A percentile compares a stretch with the other conserved stretches of the same genome.
Evolutionary conservation across 92 coral and sea anemone genomes (phyloP).

Genomic region (Montipora capitata): DNA sequence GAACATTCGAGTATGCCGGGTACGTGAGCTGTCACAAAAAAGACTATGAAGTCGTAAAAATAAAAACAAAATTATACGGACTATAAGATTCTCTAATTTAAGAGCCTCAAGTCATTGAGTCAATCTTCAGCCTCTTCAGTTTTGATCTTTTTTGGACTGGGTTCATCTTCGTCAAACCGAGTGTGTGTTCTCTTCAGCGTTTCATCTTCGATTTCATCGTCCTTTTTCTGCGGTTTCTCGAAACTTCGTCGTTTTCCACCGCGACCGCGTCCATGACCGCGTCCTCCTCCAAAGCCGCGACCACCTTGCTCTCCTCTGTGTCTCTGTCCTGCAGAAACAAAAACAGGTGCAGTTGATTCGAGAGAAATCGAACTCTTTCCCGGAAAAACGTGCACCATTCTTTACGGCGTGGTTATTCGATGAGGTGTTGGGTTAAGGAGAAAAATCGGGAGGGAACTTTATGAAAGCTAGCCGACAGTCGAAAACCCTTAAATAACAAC

Average conservation of each 20-base stretch:
- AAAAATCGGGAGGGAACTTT: too few relatives aligned
- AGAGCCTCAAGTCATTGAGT: neutral
- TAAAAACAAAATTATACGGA: too few relatives aligned
- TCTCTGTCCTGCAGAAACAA: neutral
- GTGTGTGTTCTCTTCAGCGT: slow-evolving; percentile 45
- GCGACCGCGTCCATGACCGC: slow-evolving; percentile 37
- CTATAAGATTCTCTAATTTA: too few relatives aligned
- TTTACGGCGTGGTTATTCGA: too few relatives aligned
- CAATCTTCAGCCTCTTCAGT: slow-evolving; percentile 48
- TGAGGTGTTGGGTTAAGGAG: too few relatives aligned
- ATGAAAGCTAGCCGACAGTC: too few relatives aligned
- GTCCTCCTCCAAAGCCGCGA: slow-evolving; percentile 20
- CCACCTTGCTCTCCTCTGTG: slow-evolving; percentile 5
- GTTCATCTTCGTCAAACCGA: slow-evolving; percentile 67
- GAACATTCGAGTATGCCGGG: too few relatives aligned
- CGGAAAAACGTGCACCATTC: too few relatives aligned
- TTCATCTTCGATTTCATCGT: slow-evolving; percentile 16
- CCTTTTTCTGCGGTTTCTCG: slow-evolving; percentile 45
- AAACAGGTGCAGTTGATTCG: neutral
- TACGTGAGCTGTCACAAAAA: too few relatives aligned
- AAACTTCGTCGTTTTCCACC: slow-evolving; percentile 23
- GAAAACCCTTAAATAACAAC: too few relatives aligned
- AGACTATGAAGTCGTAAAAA: too few relatives aligned
- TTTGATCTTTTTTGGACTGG: slow-evolving; percentile 71
- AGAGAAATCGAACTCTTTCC: neutral